Evolutionary conservation across 1,140 invertebrate genomes (phyloP).

Genomic region (Drosophila grimshawi): DNA sequence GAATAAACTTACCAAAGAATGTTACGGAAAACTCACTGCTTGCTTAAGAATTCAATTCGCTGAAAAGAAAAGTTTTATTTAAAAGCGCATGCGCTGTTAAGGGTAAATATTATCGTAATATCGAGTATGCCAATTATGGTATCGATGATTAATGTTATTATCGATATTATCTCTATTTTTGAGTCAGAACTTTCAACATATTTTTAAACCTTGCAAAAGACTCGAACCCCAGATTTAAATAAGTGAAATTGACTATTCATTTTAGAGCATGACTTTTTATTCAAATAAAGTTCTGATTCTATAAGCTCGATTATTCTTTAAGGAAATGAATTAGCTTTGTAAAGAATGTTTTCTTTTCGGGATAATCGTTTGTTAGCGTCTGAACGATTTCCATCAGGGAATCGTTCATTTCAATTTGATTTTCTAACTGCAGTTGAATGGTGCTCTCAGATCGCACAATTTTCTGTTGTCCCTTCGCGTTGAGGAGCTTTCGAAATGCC

Average conservation of each 20-base stretch:
- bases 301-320: constrained; percentile 51
- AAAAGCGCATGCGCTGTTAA: constrained; percentile 13
- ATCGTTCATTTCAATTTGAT: constrained; percentile 85
- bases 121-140: neutral
- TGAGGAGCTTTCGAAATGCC: constrained; percentile 86
- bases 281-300: too few relatives aligned
- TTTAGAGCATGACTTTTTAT: too few relatives aligned
- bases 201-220: neutral
- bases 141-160: neutral
- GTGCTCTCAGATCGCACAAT: constrained; percentile 79
- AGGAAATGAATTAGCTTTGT: constrained; percentile 86
- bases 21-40: constrained; percentile 1
- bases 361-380: constrained; percentile 86
- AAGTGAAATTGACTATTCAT: too few relatives aligned
- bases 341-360: constrained; percentile 85
- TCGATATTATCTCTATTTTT: neutral
- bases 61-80: constrained; percentile 6
- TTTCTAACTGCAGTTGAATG: constrained; percentile 85
- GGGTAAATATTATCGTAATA: neutral
- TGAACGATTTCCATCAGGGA: constrained; percentile 86
- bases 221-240: too few relatives aligned
- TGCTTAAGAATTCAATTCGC: neutral
- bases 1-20: neutral
- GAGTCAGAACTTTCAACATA: neutral
- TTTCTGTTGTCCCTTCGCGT: constrained; percentile 74